Evolutionary conservation across 2,797 vertebrate genomes (phyloP).

Genomic region (Anolis apletophallus): DNA sequence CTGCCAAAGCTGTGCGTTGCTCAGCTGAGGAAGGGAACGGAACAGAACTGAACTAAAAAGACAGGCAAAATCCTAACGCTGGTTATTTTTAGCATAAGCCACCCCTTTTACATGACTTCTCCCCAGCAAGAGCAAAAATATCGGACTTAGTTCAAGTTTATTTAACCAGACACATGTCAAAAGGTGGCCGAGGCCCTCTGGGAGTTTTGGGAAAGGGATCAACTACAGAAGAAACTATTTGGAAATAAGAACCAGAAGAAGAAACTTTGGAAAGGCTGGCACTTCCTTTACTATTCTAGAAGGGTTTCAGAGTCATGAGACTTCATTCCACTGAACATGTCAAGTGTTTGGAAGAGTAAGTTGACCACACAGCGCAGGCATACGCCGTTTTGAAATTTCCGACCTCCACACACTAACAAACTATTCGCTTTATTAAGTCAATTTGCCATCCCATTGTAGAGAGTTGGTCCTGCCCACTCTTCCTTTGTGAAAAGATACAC

Average conservation of each 20-base stretch:
- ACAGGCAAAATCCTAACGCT: neutral
- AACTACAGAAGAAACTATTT: neutral
- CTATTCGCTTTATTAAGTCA: too few species aligned
- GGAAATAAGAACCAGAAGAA: neutral
- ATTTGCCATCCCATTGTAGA: too few species aligned
- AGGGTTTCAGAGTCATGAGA: neutral
- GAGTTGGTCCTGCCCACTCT: too few species aligned
- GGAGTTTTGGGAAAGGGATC: neutral
- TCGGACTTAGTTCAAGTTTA: accelerated
- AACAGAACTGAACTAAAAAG: neutral
- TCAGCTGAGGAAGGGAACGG: neutral
- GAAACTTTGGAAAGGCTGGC: neutral
- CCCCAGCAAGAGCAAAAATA: accelerated
- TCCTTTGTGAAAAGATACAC: too few species aligned
- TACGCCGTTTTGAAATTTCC: too few species aligned
- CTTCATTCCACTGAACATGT: too few species aligned
- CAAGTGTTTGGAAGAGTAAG: too few species aligned
- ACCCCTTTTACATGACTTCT: neutral
- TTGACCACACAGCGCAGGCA: too few species aligned
- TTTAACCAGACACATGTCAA: neutral
- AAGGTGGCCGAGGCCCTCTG: neutral
- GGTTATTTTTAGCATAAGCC: conserved; percentile 46
- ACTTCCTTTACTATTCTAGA: neutral
- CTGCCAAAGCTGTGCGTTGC: accelerated
- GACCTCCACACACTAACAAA: too few species aligned